A percentile compares a stretch with the other conserved stretches of the same genome.
Conservation (phyloP, 2,888 invertebrate genomes). For the Andrena bicolor region DNA sequence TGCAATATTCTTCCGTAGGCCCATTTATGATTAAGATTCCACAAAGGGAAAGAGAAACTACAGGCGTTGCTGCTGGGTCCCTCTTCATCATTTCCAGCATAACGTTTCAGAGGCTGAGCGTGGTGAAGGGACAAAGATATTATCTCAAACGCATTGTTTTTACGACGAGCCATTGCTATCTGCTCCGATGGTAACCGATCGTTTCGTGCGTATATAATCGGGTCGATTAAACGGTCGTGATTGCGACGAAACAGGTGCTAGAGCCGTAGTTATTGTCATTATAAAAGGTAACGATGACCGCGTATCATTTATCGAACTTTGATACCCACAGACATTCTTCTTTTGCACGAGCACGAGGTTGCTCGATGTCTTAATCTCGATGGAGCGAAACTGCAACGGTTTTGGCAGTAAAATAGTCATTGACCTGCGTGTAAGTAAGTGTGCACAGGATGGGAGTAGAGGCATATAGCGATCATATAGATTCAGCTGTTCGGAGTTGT, state of each 20-base stretch:
- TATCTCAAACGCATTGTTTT: conserved; percentile 25
- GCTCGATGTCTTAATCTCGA: too few relatives aligned
- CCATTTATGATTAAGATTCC: not conserved
- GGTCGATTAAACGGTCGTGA: conserved; percentile 57
- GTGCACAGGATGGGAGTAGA: too few relatives aligned
- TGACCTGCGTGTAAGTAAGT: too few relatives aligned
- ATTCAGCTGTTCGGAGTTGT: not conserved
- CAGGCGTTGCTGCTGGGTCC: not conserved
- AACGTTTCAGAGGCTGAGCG: not conserved
- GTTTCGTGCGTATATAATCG: conserved; percentile 52
- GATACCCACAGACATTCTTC: too few relatives aligned
- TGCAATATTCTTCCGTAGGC: too few relatives aligned
- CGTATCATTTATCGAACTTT: conserved; percentile 27
- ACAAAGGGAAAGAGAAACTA: not conserved
- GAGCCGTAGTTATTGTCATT: conserved; percentile 63
- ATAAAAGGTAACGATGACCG: conserved; percentile 59
- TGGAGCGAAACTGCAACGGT: too few relatives aligned
- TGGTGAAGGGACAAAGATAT: not conserved
- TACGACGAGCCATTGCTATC: conserved; percentile 20
- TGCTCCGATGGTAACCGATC: conserved; percentile 35
- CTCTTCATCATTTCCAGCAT: not conserved
- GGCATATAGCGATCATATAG: too few relatives aligned
- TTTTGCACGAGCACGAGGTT: too few relatives aligned
- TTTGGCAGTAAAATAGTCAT: too few relatives aligned
- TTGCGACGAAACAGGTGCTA: conserved; percentile 52